phyloP scores from a whole-genome alignment of 2,113 vertebrate genomes.

The Romanogobio albipinnatus region DNA sequence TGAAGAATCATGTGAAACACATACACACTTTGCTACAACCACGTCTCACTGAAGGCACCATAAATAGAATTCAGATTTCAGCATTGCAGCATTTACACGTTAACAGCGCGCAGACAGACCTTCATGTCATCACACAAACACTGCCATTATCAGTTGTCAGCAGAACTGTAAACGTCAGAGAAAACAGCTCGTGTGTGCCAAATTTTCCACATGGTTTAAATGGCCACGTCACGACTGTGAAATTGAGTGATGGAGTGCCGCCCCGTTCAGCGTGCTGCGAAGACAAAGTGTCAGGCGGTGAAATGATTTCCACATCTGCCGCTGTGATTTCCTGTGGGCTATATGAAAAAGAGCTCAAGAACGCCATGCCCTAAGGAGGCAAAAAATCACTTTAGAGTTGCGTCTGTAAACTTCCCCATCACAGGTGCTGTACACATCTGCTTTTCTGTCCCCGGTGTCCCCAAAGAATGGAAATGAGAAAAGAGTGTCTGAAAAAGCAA shows the following conservation, averaged over 20 bases:
- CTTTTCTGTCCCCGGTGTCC: background rate
- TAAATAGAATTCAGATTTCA: slow-evolving; percentile 12
- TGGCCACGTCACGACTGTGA: slow-evolving; percentile 3
- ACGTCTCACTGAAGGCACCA: background rate
- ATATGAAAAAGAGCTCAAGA: slow-evolving; percentile 2
- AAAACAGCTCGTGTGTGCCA: slow-evolving; percentile 11
- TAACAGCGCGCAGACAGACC: background rate
- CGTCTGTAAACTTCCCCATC: slow-evolving; percentile 25
- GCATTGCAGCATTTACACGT: background rate
- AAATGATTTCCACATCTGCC: slow-evolving; percentile 39
- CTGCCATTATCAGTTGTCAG: slow-evolving; percentile 12
- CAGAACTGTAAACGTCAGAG: background rate
- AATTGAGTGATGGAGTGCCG: slow-evolving; percentile 30
- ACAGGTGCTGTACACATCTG: slow-evolving; percentile 13
- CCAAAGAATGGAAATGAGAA: slow-evolving; percentile 14
- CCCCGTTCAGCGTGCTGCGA: background rate
- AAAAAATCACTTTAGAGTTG: slow-evolving; percentile 31
- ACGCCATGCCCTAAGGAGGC: slow-evolving; percentile 3
- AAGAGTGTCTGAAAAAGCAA: background rate
- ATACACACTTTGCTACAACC: background rate
- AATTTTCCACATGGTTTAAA: slow-evolving; percentile 10
- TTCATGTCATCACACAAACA: background rate
- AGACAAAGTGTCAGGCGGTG: slow-evolving; percentile 19
- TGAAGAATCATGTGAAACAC: too few species aligned
- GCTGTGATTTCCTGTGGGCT: slow-evolving; percentile 40